Percentiles rank a stretch among this genome's conserved stretches.
These are phyloP conservation scores for Distichodus sexfasciatus DNA, from an alignment of 2,797 vertebrate species.

Conservation along the genomic window DNA sequence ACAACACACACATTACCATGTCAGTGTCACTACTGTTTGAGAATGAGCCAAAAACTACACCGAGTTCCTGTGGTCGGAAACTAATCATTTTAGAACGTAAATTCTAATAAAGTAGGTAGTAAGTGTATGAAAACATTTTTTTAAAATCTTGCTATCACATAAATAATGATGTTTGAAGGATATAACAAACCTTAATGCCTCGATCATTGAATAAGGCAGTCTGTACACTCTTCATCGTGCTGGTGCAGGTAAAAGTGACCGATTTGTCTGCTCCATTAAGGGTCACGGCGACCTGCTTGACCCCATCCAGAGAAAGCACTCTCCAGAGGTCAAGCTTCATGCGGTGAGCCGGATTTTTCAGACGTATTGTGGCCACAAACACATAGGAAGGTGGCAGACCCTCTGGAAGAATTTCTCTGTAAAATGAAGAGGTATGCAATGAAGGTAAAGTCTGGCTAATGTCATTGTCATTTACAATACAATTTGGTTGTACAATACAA, in stretches of 20 bases:
- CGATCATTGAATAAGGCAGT: slow-evolving; percentile 57
- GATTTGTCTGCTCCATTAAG: slow-evolving; percentile 78
- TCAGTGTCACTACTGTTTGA: too few species aligned
- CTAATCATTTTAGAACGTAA: too few species aligned
- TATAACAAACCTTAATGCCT: slow-evolving; percentile 59
- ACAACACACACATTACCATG: too few species aligned
- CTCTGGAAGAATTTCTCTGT: slow-evolving; percentile 83
- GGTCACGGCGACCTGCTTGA: slow-evolving; percentile 80
- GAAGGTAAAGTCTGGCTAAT: too few species aligned
- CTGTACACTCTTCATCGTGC: slow-evolving; percentile 55
- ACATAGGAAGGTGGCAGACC: slow-evolving; percentile 85
- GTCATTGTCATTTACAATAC: too few species aligned
- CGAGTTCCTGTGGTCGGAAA: too few species aligned
- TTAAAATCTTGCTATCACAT: neutral
- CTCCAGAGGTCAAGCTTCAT: slow-evolving; percentile 84
- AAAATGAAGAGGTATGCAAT: neutral
- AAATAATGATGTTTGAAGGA: neutral
- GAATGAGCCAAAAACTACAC: too few species aligned
- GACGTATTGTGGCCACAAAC: slow-evolving; percentile 81
- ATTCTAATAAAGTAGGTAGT: too few species aligned
- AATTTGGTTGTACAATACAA: too few species aligned
- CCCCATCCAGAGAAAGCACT: slow-evolving; percentile 75
- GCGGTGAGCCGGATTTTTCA: slow-evolving; percentile 71
- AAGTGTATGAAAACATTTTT: too few species aligned
- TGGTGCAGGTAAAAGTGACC: slow-evolving; percentile 77